Evolutionary conservation across 2,888 invertebrate genomes (phyloP), one percentile per base, ranked within the genome.

Genomic region (Endomychus coccineus): DNA sequence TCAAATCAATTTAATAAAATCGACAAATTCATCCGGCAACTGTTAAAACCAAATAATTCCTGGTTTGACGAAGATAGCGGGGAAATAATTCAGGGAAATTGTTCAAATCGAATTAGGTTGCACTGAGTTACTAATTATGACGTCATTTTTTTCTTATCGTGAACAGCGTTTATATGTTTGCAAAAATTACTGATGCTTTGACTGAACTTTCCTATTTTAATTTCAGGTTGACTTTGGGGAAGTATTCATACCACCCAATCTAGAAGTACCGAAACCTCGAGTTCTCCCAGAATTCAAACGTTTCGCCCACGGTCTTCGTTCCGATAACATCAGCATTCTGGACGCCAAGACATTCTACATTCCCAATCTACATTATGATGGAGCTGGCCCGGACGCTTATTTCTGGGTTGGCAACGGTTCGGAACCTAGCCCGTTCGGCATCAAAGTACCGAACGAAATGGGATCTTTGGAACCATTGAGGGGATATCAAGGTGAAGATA

Each of bases 331-430:
- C 53, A 89, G 86, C 59, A 85, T 92, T 9, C 67, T 92, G 37
- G 91, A 92, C 64, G 88, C 89, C 21, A 88, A 87, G 67, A 91
- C 92, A 0, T 83, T 92, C 66, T 85, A 85, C 66, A 90, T 92
- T 47, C 90, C 91, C 4, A 90, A 91, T 68, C 69, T 92, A 50
- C 89, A 90, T 57, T 92, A 91, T 59, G 91, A 92, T 54, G 91
- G 91, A 16, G 84, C 82, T 1, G 91, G 89, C 0, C 90, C 90
- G 1, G 91, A 91, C 59, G 90, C 91, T 1, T 91, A 88, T 66
- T 92, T 92, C 67, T 90, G 88, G 86, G 90, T 90, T n/a, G 91
- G 92, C 10, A 89, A 81, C 52, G 91, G 90, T 3, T 70, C 78
- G 0, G 83, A 86, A 48, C 89, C 90, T 0, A 80, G 76, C 52